Evolutionary conservation across 2,113 vertebrate genomes (phyloP).

Genomic region (Thinocorus orbignyianus): DNA sequence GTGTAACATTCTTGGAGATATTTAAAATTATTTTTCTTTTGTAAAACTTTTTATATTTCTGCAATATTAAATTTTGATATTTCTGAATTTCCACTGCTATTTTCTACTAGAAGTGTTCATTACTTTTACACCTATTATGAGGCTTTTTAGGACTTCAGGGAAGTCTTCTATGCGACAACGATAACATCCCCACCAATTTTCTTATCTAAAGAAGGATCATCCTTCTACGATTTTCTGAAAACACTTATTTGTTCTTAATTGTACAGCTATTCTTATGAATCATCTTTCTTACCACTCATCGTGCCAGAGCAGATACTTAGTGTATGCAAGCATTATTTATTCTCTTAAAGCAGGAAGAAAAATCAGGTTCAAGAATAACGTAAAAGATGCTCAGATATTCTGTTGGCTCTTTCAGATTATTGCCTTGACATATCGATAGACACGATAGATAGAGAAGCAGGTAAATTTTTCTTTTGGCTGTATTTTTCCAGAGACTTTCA

Average conservation of each 20-base stretch:
- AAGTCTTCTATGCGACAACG: neutral
- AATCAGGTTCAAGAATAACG: neutral
- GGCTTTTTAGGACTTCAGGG: neutral
- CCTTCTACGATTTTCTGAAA: neutral
- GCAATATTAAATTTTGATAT: neutral
- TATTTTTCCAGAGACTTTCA: neutral
- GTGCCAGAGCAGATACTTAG: neutral
- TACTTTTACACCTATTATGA: neutral
- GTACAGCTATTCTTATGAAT: neutral
- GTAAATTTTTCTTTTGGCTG: neutral
- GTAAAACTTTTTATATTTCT: neutral
- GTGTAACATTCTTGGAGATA: neutral
- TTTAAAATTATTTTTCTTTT: neutral
- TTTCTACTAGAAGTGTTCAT: neutral
- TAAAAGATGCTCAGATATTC: neutral
- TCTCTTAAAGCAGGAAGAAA: neutral
- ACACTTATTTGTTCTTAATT: neutral
- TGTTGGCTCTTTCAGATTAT: neutral
- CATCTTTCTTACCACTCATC: neutral
- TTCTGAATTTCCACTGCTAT: neutral
- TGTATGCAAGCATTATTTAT: neutral
- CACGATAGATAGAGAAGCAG: neutral
- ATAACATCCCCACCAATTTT: neutral
- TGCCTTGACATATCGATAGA: neutral
- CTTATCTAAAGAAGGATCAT: neutral